Base-by-base conservation (phyloP, 2,888 invertebrate genomes). In the Stomorhina lunata region DNA sequence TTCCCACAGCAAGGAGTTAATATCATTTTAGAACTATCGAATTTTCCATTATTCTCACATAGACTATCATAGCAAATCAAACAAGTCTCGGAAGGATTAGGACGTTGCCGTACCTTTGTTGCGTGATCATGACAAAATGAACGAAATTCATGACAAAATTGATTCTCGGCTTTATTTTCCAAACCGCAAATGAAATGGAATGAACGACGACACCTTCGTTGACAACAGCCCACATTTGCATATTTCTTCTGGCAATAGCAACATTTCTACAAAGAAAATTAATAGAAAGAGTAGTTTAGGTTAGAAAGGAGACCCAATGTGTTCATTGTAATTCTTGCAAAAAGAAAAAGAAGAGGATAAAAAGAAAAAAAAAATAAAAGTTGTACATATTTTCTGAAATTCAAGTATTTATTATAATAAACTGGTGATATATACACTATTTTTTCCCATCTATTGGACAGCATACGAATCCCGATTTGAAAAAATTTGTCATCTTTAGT, bases 111-210 rank as follows among this genome's bases (percentile, higher is more conserved):
- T 5, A 43, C 57, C 2, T 50, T 61, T 0, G 20, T 40, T 0
- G 85, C 63, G 84, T 90, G 88, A 1, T 5, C 22, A 20, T 86
- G 20, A 61, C 91, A 89, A 68, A 88, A 92, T 81, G 87, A 93
- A 88, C 92, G 92, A 85, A 93, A 96, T 73, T 93, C 92, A 0
- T 92, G 93, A 59, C 91, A 92, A 89, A 94, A 96, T 78, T 94
- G 92, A 37, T 94, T 94, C 5, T 95, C 91, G 0, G 94, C 93
- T 4, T 93, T 93, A 84, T 93, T 92, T 71, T 93, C 90, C 2
- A 94, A 86, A 0, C 96, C 97, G 88, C 97, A 97, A 0, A 94
- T 93, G 59, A 95, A 91, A 87, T 97, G 97, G 89, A 96, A 97
- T 53, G 92, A 93, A 66, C 92, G 93, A 50, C 93, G 92, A 87